Base-by-base conservation (phyloP, 2,888 invertebrate species). In the Tenthredo scrophulariae region DNA sequence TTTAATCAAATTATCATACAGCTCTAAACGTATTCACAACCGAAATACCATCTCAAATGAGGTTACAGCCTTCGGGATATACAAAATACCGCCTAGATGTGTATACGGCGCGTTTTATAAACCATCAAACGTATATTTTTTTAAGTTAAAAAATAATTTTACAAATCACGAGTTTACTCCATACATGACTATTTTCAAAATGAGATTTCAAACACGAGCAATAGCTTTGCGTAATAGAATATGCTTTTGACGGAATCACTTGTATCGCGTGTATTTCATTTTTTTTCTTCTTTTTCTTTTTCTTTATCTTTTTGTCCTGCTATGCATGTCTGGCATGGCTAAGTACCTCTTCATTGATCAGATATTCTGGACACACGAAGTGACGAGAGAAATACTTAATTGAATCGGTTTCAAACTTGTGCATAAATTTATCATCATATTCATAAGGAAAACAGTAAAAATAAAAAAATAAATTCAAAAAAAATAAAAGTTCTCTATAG, bases 131-230 rank as follows among this genome's bases (percentile, higher is more conserved):
- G 18, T 15, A 7, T 54, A 7, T 54, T n/a, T 54, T 54, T n/a
- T n/a, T 7, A 7, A 54, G 6, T 54, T 6, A 1, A n/a, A 54
- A 54, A 54, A 54, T n/a, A n/a, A 54, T 54, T 6, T 7, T n/a
- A 54, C n/a, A 54, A 54, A 54, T 54, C 54, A 54, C 54, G 50
- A 18, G n/a, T 50, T 18, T 46, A 50, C n/a, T n/a, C 7, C 54
- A 54, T 54, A n/a, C n/a, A 50, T 77, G 50, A 77, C 54, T 77
- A 43, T 43, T 46, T 77, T 54, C 54, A 33, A 77, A 50, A 54
- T n/a, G 29, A 54, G 77, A 18, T 77, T 77, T 62, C 26, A 50
- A 54, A 75, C 74, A 15, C 4, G n/a, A n/a, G 18, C n/a, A 5
- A n/a, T 50, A 40, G 43, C 43, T 2, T 43, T 13, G 40, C 74